These are phyloP conservation scores for Hycleus phaleratus DNA, from an alignment of 1,140 invertebrate species.

Conservation along the genomic window DNA sequence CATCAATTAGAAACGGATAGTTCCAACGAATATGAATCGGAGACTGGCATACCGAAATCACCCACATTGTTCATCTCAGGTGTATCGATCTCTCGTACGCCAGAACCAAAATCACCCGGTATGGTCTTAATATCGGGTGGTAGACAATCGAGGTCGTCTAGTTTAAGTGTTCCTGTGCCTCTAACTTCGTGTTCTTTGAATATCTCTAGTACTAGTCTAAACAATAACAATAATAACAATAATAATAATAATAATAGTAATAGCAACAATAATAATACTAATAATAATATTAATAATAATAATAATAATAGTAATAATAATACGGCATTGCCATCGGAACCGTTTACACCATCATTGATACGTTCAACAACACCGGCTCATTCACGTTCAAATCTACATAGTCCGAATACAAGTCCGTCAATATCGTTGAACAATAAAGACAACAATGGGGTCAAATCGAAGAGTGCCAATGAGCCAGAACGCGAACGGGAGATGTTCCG, in stretches of 20 bases:
- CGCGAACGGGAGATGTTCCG: constrained; percentile 47
- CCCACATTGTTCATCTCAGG: constrained; percentile 52
- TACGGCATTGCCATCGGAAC: constrained; percentile 32
- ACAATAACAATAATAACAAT: constrained; percentile 23
- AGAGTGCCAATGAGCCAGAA: constrained; percentile 48
- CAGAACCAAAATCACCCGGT: constrained; percentile 46
- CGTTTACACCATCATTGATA: constrained; percentile 37
- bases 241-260: constrained; percentile 26
- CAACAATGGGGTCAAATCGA: constrained; percentile 37
- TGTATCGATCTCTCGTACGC: constrained; percentile 52
- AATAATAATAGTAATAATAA: constrained; percentile 20
- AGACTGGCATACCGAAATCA: constrained; percentile 52
- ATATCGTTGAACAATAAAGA: constrained; percentile 24
- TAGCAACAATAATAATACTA: constrained; percentile 29
- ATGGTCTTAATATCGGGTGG: constrained; percentile 35
- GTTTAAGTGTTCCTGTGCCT: constrained; percentile 42
- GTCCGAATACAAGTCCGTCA: constrained; percentile 28
- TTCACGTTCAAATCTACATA: constrained; percentile 28
- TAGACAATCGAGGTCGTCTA: constrained; percentile 44
- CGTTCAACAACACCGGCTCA: constrained; percentile 36
- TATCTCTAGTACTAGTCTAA: constrained; percentile 38
- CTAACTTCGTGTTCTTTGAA: constrained; percentile 38
- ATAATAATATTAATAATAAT: constrained; percentile 36
- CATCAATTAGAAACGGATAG: constrained; percentile 44
- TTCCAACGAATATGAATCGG: constrained; percentile 50